phyloP scores from a whole-genome alignment of 2,888 invertebrate species.

The Catocala nupta region DNA sequence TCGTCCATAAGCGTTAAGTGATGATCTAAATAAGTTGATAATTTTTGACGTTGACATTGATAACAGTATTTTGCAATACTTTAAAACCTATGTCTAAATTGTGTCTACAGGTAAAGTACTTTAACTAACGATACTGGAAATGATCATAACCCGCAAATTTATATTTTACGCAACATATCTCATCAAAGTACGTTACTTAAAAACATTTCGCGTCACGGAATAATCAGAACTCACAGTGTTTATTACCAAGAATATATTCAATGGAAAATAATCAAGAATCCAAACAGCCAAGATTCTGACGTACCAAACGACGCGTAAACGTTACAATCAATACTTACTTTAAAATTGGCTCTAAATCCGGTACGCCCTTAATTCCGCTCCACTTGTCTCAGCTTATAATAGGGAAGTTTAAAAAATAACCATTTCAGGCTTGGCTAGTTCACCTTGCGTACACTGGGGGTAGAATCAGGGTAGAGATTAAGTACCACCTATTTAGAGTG shows the following conservation, averaged over 20 bases:
- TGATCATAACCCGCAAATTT: too few relatives aligned
- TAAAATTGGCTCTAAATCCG: conserved; percentile 75
- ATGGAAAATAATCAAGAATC: neutral
- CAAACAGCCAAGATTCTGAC: conserved; percentile 10
- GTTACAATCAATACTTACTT: conserved; percentile 77
- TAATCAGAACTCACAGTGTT: too few relatives aligned
- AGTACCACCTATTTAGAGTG: conserved; percentile 70
- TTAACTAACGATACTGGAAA: too few relatives aligned
- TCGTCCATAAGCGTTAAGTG: too few relatives aligned
- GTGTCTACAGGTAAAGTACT: too few relatives aligned
- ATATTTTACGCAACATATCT: too few relatives aligned
- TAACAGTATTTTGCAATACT: too few relatives aligned
- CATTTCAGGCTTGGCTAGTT: conserved; percentile 80
- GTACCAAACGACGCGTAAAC: conserved; percentile 62
- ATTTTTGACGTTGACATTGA: too few relatives aligned
- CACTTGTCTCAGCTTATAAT: conserved; percentile 56
- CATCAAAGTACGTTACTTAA: too few relatives aligned
- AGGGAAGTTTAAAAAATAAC: conserved; percentile 79
- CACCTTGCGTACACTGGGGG: conserved; percentile 59
- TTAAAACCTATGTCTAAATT: too few relatives aligned
- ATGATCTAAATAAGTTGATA: too few relatives aligned
- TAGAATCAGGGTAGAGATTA: conserved; percentile 59
- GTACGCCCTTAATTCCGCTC: conserved; percentile 67
- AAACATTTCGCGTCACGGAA: too few relatives aligned
- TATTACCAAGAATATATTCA: neutral